phyloP scores from a whole-genome alignment of 2,797 vertebrate species.

The Gymnocypris eckloni region DNA sequence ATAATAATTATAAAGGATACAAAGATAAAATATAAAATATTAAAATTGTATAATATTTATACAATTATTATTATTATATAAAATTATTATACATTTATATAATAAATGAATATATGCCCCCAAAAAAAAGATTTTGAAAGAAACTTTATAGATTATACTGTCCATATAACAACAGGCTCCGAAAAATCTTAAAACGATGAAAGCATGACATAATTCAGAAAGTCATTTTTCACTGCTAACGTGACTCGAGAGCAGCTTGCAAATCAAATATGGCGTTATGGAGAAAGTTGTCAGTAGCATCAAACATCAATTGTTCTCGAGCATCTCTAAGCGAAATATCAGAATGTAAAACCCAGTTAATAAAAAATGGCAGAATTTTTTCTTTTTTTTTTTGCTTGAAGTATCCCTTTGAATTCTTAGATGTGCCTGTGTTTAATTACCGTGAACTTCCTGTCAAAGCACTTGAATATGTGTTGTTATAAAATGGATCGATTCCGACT shows the following conservation, averaged over 20 bases:
- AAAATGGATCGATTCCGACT: not conserved
- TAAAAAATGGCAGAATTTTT: not conserved
- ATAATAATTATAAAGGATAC: not conserved
- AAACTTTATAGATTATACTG: not conserved
- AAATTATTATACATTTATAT: not conserved
- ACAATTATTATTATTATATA: too few relatives aligned
- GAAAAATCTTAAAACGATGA: not conserved
- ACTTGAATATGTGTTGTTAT: not conserved
- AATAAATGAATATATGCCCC: not conserved
- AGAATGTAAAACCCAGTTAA: not conserved
- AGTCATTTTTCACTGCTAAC: not conserved
- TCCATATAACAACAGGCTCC: not conserved
- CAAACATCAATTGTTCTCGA: not conserved
- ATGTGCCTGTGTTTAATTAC: slow-evolving; percentile 3
- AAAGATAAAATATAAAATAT: too few relatives aligned
- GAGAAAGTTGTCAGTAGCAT: not conserved
- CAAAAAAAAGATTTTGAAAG: not conserved
- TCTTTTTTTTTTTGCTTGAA: not conserved
- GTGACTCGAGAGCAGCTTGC: not conserved
- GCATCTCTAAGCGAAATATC: not conserved
- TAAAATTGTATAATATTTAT: too few relatives aligned
- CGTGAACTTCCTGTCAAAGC: not conserved
- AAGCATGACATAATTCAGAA: not conserved
- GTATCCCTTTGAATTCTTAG: not conserved
- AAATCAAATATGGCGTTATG: not conserved